phyloP scores from a whole-genome alignment of 2,888 invertebrate species.

The Apamea sordens region DNA sequence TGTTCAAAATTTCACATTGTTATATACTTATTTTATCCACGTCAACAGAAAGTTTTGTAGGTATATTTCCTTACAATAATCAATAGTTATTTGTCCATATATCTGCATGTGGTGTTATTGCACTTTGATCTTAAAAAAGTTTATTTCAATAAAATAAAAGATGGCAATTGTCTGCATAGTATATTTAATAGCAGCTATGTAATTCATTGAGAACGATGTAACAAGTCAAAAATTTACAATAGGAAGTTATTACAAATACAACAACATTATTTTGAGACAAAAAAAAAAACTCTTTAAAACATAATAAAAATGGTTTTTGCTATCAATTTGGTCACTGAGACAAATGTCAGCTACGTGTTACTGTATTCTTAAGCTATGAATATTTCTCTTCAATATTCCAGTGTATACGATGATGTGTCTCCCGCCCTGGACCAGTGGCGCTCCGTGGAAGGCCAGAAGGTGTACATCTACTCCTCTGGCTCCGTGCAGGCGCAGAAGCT shows the following conservation, averaged over 20 bases:
- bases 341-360: not conserved
- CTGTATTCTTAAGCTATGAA: not conserved
- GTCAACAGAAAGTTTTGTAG: not conserved
- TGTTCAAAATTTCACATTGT: not conserved
- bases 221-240: not conserved
- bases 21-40: not conserved
- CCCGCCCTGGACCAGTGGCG: conserved; percentile 93
- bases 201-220: not conserved
- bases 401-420: conserved; percentile 96
- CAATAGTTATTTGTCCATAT: not conserved
- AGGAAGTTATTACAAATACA: not conserved
- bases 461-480: conserved; percentile 98
- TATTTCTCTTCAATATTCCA: conserved; percentile 81
- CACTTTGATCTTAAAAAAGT: not conserved
- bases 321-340: not conserved
- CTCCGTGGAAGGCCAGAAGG: conserved; percentile 90
- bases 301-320: not conserved
- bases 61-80: not conserved
- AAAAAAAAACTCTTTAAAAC: not conserved
- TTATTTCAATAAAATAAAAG: not conserved
- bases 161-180: not conserved
- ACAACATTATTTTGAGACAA: not conserved
- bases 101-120: not conserved
- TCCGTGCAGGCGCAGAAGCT: conserved; percentile 97
- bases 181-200: not conserved